Base-by-base conservation (phyloP, 2,113 vertebrate species). In the Heterotis niloticus region DNA sequence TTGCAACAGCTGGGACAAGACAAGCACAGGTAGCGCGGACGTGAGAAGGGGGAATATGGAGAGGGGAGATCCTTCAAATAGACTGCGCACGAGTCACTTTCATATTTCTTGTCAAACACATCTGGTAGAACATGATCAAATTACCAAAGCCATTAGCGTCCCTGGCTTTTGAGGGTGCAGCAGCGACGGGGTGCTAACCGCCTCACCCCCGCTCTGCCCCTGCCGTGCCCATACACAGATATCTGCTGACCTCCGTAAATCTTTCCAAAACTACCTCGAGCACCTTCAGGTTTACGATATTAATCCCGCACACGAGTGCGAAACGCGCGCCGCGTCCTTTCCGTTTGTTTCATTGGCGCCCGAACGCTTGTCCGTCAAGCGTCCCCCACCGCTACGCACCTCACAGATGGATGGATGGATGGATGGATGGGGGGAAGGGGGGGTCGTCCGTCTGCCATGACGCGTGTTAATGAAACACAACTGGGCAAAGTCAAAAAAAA, bases 371-470 rank as follows among this genome's bases (percentile, higher is more conserved):
- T 62, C 73, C 69, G 73, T 76, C 79, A 69, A 28, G 75, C 44
- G 51, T 20, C 54, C 23, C 26, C 54, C 1, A 60, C 29, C 62
- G 9, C 29, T 62, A 57, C 23, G 20, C 72, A 17, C 29, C 60
- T 79, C 70, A 74, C 51, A 65, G 64, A 23, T 26, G 28, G 59
- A 75, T 71, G 75, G 71, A 80, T 80, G 78, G 70, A 29, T 23
- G 29, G 26, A 60, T 17, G 34, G 13, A 7, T 14, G 20, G 64
- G 60, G 74, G 74, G 12, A 59, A 20, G 13, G 64, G 57, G 74
- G 24, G 28, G 74, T 20, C 20, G 57, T 23, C 11, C 72, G 69
- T 79, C 60, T 72, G 16, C 20, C 59, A 3, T 59, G n/a, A 20
- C 56, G 69, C n/a, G 29, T 64, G 51, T 72, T 79, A 62, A 79